These are phyloP conservation scores for Amphilophus citrinellus DNA, from an alignment of 2,113 vertebrate genomes.

Conservation along the genomic window DNA sequence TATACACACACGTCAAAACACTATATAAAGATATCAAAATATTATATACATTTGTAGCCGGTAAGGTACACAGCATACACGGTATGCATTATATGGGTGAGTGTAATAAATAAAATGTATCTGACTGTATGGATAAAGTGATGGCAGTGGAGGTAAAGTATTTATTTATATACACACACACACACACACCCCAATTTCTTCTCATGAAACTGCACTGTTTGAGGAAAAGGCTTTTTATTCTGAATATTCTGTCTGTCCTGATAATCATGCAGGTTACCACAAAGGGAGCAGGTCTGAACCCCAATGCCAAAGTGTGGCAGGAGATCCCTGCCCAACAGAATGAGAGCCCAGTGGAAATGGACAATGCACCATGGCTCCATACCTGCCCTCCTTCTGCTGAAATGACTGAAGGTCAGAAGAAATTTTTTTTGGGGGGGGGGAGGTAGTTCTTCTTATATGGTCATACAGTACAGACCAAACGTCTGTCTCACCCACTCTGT, in stretches of 20 bases:
- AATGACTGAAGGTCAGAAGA: slow-evolving; percentile 84
- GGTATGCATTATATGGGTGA: no score
- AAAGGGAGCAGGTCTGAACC: slow-evolving; percentile 95
- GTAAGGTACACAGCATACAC: no score
- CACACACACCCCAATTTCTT: not conserved
- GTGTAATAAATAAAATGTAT: no score
- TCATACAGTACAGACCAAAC: not conserved
- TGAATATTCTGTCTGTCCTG: not conserved
- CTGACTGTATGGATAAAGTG: no score
- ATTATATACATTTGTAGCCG: no score
- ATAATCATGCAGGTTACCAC: slow-evolving; percentile 89
- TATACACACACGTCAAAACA: no score
- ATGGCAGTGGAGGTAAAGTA: no score
- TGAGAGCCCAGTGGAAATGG: slow-evolving; percentile 81
- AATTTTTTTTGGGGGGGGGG: not conserved
- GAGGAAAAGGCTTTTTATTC: not conserved
- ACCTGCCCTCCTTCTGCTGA: slow-evolving; percentile 62
- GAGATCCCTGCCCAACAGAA: slow-evolving; percentile 87
- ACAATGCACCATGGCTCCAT: slow-evolving; percentile 87
- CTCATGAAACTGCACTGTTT: not conserved
- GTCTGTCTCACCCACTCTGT: not conserved
- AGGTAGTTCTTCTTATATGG: not conserved
- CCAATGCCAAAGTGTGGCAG: slow-evolving; percentile 98
- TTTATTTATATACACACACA: no score
- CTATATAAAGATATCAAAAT: no score